Percentiles rank a stretch among this genome's conserved stretches.
These are phyloP conservation scores for Calonectris borealis DNA, from an alignment of 2,113 vertebrate species.

Conservation along the genomic window DNA sequence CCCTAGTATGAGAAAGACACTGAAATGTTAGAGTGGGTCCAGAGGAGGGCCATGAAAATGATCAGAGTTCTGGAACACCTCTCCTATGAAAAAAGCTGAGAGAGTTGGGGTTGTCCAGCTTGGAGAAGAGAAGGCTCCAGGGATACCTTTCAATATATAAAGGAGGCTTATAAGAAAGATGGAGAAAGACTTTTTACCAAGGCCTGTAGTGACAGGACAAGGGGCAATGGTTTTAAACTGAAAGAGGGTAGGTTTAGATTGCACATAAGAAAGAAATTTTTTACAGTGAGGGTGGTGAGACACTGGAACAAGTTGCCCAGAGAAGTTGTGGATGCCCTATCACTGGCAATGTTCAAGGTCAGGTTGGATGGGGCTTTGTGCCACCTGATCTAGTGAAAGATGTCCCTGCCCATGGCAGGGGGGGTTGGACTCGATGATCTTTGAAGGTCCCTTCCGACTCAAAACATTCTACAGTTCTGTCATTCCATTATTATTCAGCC, in stretches of 20 bases:
- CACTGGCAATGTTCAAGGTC: not conserved
- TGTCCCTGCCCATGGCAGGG: not conserved
- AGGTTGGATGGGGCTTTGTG: not conserved
- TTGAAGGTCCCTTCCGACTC: not conserved
- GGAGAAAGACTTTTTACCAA: not conserved
- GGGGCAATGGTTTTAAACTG: not conserved
- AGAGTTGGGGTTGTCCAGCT: not conserved
- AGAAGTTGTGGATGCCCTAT: not conserved
- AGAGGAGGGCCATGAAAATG: not conserved
- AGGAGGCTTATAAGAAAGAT: not conserved
- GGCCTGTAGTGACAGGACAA: not conserved
- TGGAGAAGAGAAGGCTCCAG: not conserved
- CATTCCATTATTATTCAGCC: not conserved
- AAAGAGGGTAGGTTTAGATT: not conserved
- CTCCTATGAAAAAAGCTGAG: not conserved
- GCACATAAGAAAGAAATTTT: not conserved
- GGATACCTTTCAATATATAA: not conserved
- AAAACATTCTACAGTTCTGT: not conserved
- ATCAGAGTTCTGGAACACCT: not conserved
- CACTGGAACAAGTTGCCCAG: not conserved
- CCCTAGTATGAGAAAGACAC: not conserved
- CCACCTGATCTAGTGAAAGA: not conserved
- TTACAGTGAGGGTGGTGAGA: not conserved
- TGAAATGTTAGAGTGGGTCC: not conserved
- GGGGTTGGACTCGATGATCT: not conserved